Percentiles rank a stretch among this genome's conserved stretches.
phyloP scores from a whole-genome alignment of 2,797 vertebrate species.

The Sparus aurata region DNA sequence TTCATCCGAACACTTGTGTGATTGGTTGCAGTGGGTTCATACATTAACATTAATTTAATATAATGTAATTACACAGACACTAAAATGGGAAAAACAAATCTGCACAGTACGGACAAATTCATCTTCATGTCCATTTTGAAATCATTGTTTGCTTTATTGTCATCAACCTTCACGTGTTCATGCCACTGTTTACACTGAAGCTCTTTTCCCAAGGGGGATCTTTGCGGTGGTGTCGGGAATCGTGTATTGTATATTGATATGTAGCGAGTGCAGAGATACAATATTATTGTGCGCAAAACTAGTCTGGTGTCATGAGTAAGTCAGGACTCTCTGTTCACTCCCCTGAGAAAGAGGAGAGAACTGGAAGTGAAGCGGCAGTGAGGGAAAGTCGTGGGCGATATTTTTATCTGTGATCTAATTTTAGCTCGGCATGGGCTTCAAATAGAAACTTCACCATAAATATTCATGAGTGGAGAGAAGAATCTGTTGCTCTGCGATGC shows the following conservation, averaged over 20 bases:
- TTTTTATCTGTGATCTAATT: conserved; percentile 75
- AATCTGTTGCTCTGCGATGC: conserved; percentile 58
- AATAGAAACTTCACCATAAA: conserved; percentile 76
- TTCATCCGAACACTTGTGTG: not conserved
- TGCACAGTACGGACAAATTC: not conserved
- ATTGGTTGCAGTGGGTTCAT: not conserved
- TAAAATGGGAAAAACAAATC: not conserved
- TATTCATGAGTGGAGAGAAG: conserved; percentile 83
- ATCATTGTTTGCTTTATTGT: conserved; percentile 15
- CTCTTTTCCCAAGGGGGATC: not conserved
- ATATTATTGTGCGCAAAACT: conserved; percentile 16
- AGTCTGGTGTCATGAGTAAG: conserved; percentile 38
- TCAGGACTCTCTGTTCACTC: conserved; percentile 23
- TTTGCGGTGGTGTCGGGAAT: not conserved
- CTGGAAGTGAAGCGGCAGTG: conserved; percentile 53
- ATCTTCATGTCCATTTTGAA: not conserved
- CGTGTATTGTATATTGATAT: not conserved
- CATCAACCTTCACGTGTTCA: conserved; percentile 29
- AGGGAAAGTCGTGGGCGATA: conserved; percentile 73
- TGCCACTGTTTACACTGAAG: not conserved
- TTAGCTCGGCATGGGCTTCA: conserved; percentile 69
- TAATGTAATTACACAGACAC: not conserved
- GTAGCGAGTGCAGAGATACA: not conserved
- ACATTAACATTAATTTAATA: not conserved
- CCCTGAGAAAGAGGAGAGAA: conserved; percentile 32